These are phyloP conservation scores for Elanus axillaris DNA, from an alignment of 2,113 vertebrate genomes.

Conservation along the genomic window DNA sequence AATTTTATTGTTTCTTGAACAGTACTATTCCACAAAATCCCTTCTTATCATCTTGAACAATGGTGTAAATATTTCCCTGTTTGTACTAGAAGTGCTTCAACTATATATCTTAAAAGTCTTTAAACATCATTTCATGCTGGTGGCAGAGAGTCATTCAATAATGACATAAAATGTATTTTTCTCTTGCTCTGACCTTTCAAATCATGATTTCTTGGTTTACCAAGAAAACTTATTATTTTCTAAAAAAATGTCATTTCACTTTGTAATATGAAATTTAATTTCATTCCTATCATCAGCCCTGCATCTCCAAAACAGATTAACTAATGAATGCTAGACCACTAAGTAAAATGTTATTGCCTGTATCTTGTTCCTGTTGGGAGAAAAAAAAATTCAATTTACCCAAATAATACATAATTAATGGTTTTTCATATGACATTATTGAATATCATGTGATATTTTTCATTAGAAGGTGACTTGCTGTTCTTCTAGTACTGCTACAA, in stretches of 20 bases:
- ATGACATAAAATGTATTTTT: not conserved
- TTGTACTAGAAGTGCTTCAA: not conserved
- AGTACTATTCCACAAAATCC: not conserved
- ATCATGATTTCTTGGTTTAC: not conserved
- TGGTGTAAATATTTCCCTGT: not conserved
- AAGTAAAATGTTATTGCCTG: not conserved
- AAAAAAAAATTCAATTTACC: not conserved
- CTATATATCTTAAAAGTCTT: not conserved
- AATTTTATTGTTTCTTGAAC: not conserved
- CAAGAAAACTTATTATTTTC: not conserved
- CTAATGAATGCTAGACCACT: not conserved
- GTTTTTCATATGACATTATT: not conserved
- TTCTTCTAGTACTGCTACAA: not conserved
- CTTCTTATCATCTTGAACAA: not conserved
- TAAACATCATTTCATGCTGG: not conserved
- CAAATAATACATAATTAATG: not conserved
- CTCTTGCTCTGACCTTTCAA: not conserved
- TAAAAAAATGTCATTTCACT: not conserved
- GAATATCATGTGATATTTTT: not conserved
- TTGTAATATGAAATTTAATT: not conserved
- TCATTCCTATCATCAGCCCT: not conserved
- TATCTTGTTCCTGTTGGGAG: not conserved
- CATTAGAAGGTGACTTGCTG: not conserved
- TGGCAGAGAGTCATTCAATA: not conserved
- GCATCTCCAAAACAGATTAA: not conserved